A percentile compares a stretch with the other conserved stretches of the same genome.
phyloP scores from a whole-genome alignment of 2,888 invertebrate genomes.

The Cryptus armator region DNA sequence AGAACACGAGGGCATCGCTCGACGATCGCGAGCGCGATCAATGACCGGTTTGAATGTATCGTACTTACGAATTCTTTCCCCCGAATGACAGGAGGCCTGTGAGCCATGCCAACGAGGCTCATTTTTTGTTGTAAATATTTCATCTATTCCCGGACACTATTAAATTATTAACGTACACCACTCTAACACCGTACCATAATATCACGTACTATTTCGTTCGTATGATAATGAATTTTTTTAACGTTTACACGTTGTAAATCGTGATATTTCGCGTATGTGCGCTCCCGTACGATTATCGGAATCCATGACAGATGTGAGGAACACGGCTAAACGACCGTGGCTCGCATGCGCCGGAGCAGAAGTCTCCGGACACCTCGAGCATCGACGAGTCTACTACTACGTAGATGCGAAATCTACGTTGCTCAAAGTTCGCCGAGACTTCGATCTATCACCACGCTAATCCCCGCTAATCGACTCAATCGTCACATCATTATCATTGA shows the following conservation, averaged over 20 bases:
- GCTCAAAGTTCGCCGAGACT: not conserved
- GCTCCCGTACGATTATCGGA: constrained; percentile 81
- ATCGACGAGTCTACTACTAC: constrained; percentile 55
- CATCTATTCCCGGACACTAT: constrained; percentile 14
- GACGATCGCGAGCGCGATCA: constrained; percentile 53
- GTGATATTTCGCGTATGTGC: constrained; percentile 79
- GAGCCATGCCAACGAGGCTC: constrained; percentile 75
- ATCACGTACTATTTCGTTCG: constrained; percentile 11
- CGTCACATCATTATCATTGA: not conserved
- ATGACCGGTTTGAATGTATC: constrained; percentile 63
- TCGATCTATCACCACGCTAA: not conserved
- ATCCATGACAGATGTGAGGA: constrained; percentile 82
- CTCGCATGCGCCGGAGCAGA: constrained; percentile 81
- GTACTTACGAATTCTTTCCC: constrained; percentile 79
- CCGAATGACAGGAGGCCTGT: constrained; percentile 77
- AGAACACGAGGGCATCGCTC: constrained; percentile 42
- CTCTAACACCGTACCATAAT: constrained; percentile 57
- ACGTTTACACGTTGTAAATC: constrained; percentile 77
- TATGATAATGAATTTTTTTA: constrained; percentile 18
- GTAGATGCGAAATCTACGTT: constrained; percentile 53
- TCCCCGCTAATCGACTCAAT: not conserved
- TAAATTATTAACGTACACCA: constrained; percentile 31
- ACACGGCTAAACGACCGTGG: constrained; percentile 68
- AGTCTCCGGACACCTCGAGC: constrained; percentile 67
- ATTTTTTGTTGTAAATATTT: constrained; percentile 69